A percentile compares a stretch with the other conserved stretches of the same genome.
Conservation (phyloP, 2,888 invertebrate species). For the Hecatera dysodea region DNA sequence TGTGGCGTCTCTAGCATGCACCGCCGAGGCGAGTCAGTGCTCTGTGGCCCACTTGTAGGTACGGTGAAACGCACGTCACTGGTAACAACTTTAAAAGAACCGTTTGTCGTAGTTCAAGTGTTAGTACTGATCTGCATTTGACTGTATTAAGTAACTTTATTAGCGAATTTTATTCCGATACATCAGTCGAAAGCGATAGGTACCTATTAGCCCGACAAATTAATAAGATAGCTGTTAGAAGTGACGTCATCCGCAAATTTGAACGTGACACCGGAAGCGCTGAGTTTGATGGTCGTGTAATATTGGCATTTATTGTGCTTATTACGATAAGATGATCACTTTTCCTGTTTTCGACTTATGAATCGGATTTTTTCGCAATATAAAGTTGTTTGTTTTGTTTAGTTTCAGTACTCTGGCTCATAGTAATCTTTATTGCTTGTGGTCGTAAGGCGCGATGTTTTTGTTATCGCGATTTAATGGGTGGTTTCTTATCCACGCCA, state of each 20-base stretch:
- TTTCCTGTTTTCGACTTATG: not conserved
- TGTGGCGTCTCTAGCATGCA: not conserved
- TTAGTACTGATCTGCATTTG: not conserved
- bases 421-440: constrained; percentile 7
- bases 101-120: constrained; percentile 14
- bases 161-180: constrained; percentile 1
- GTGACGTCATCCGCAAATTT: not conserved
- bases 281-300: not conserved
- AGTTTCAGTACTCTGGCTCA: not conserved
- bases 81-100: not conserved
- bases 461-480: not conserved
- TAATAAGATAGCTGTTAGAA: not conserved
- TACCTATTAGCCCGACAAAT: not conserved
- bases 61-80: not conserved
- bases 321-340: not conserved
- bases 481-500: constrained; percentile 12
- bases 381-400: not conserved
- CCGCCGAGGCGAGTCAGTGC: not conserved
- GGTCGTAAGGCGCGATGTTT: not conserved
- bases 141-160: not conserved
- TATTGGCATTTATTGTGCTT: not conserved
- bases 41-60: not conserved
- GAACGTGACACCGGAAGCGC: not conserved
- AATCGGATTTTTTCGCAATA: constrained; percentile 6
- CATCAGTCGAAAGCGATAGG: constrained; percentile 11